Evolutionary conservation across 2,113 vertebrate genomes (phyloP).

Genomic region (Lanius collurio): DNA sequence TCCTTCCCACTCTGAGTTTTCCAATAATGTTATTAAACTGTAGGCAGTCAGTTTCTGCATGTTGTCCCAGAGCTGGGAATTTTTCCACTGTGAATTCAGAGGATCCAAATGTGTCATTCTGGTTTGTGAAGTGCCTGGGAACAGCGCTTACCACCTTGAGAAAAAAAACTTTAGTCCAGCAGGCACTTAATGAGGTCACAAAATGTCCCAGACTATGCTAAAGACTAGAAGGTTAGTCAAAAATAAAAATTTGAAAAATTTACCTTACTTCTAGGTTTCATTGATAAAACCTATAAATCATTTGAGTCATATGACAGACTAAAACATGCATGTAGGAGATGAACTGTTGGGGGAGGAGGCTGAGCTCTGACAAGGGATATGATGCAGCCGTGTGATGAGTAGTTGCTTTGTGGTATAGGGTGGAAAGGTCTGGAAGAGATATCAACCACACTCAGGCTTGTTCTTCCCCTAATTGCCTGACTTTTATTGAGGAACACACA

Average conservation of each 20-base stretch:
- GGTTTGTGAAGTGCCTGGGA: not conserved
- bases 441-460: not conserved
- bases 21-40: not conserved
- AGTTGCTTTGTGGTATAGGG: not conserved
- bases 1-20: not conserved
- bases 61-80: not conserved
- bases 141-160: not conserved
- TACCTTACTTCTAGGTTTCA: not conserved
- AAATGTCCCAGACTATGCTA: not conserved
- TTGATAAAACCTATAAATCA: not conserved
- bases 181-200: not conserved
- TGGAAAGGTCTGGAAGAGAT: not conserved
- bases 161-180: not conserved
- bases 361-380: not conserved
- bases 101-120: not conserved
- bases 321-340: not conserved
- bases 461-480: slow-evolving; percentile 1
- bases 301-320: not conserved
- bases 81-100: not conserved
- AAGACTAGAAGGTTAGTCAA: not conserved
- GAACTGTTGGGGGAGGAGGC: not conserved
- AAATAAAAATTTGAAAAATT: not conserved
- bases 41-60: not conserved
- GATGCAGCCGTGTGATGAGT: not conserved
- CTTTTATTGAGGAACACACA: not conserved